phyloP scores from a whole-genome alignment of 2,888 invertebrate genomes.

The Malthinus seriepunctatus region DNA sequence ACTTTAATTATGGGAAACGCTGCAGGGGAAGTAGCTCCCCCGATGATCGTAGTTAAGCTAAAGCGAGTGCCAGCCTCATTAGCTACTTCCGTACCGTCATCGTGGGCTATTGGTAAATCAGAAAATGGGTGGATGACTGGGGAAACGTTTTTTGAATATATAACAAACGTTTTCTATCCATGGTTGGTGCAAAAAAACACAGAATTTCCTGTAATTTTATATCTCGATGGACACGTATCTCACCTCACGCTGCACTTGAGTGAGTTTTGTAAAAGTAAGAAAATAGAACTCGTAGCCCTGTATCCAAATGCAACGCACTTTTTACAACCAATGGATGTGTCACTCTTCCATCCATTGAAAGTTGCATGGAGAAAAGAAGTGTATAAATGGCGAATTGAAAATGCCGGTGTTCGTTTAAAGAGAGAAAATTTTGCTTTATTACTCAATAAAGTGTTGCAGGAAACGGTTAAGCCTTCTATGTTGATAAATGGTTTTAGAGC shows the following conservation, averaged over 20 bases:
- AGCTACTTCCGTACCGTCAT: slow-evolving; percentile 33
- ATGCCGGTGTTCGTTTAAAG: not conserved
- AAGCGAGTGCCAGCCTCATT: slow-evolving; percentile 39
- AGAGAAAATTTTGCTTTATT: not conserved
- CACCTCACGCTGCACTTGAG: slow-evolving; percentile 5
- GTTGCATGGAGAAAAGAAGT: slow-evolving; percentile 32
- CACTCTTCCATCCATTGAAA: slow-evolving; percentile 23
- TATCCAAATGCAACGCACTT: slow-evolving; percentile 30
- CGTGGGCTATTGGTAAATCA: not conserved
- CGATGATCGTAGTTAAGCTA: slow-evolving; percentile 39
- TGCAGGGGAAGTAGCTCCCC: slow-evolving; percentile 36
- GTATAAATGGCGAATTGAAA: not conserved
- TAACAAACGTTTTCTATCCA: slow-evolving; percentile 3
- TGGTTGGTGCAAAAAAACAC: slow-evolving; percentile 6
- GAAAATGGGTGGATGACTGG: slow-evolving; percentile 2
- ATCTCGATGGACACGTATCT: slow-evolving; percentile 6
- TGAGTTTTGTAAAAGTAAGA: slow-evolving; percentile 21
- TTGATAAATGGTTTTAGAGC: not conserved
- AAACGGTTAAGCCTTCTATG: not conserved
- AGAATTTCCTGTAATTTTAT: slow-evolving; percentile 2
- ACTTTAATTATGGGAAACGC: slow-evolving; percentile 37
- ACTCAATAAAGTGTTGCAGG: not conserved
- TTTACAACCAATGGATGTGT: slow-evolving; percentile 27
- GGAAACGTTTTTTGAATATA: not conserved
- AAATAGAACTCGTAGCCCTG: slow-evolving; percentile 26